Conservation (phyloP, 1,140 invertebrate species). For the Lethrus apterus region DNA sequence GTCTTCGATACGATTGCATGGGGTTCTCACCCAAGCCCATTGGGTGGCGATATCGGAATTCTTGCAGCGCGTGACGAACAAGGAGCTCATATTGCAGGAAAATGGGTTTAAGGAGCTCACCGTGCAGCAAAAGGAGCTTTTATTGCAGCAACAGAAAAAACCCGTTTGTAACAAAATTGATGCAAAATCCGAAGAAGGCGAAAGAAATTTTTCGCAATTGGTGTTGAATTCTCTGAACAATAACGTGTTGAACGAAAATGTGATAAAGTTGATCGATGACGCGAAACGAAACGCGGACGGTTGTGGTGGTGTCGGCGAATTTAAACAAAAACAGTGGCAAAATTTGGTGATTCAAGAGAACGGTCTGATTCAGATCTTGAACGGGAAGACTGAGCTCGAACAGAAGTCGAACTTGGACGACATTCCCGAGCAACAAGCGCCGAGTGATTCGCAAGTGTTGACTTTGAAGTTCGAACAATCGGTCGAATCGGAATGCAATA, state of each 20-base stretch:
- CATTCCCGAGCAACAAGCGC: conserved; percentile 18
- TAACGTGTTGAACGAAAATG: background rate
- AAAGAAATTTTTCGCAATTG: conserved; percentile 1
- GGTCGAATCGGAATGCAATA: too few species aligned
- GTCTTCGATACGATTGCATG: conserved; percentile 53
- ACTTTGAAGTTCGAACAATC: conserved; percentile 28
- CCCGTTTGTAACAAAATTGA: background rate
- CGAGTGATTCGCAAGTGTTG: conserved; percentile 15
- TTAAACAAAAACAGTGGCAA: conserved; percentile 15
- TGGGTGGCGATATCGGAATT: conserved; percentile 54
- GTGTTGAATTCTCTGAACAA: conserved; percentile 4
- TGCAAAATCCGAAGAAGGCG: background rate
- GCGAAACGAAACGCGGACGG: background rate
- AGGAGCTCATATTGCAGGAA: conserved; percentile 49
- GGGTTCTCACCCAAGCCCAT: conserved; percentile 52
- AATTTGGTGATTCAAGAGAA: conserved; percentile 18
- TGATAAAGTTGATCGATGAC: conserved; percentile 5
- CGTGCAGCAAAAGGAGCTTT: conserved; percentile 34
- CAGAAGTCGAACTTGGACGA: conserved; percentile 10
- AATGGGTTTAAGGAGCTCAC: conserved; percentile 39
- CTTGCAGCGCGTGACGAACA: conserved; percentile 51
- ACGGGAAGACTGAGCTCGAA: conserved; percentile 11
- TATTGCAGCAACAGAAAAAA: conserved; percentile 20
- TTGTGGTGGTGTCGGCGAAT: background rate
- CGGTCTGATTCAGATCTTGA: conserved; percentile 13